phyloP scores from a whole-genome alignment of 1,140 invertebrate species.

The Ceratina japonica region DNA sequence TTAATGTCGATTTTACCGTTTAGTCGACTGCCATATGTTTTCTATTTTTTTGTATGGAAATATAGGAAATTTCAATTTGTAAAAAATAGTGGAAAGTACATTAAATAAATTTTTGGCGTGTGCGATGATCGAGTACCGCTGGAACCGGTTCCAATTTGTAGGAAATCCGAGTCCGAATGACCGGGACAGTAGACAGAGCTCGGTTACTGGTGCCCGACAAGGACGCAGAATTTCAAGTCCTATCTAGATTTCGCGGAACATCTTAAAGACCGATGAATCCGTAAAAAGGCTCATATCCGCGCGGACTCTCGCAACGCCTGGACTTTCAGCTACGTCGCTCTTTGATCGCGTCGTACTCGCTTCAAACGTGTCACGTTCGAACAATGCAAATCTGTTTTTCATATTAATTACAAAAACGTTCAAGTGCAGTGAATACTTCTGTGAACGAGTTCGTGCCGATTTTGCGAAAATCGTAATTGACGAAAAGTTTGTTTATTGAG shows the following conservation, averaged over 20 bases:
- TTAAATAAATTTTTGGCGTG: not conserved
- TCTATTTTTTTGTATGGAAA: no score
- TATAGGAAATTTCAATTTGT: no score
- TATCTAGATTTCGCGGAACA: conserved; percentile 38
- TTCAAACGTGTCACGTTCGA: no score
- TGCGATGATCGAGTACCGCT: not conserved
- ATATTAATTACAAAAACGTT: not conserved
- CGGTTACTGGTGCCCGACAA: conserved; percentile 8
- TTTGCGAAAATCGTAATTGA: no score
- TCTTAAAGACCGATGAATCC: conserved; percentile 29
- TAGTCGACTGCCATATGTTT: not conserved
- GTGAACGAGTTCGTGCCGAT: no score
- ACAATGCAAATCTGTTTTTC: not conserved
- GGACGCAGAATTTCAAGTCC: conserved; percentile 22
- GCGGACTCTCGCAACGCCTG: conserved; percentile 8
- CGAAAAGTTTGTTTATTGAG: no score
- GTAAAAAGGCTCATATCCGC: conserved; percentile 17
- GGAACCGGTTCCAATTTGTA: conserved; percentile 28
- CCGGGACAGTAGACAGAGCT: not conserved
- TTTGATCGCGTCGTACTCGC: no score
- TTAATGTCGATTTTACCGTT: not conserved
- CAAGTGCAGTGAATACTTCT: no score
- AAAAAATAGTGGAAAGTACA: no score
- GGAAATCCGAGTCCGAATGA: not conserved
- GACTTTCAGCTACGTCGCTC: not conserved